Evolutionary conservation across 2,888 invertebrate species (phyloP).

Genomic region (Nymphalis polychloros): DNA sequence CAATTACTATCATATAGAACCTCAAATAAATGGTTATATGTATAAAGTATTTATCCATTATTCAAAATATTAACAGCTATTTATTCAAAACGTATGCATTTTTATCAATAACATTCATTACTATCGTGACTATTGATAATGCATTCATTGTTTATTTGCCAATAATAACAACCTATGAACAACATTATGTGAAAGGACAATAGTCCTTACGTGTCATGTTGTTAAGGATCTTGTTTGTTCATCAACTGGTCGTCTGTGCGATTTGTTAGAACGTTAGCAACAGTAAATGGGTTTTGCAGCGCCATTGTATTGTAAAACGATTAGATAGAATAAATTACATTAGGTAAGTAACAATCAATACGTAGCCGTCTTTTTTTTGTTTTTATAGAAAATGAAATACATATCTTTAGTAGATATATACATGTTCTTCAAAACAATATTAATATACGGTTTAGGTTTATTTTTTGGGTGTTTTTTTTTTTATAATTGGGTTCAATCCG

Average conservation of each 20-base stretch:
- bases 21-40: too few relatives aligned
- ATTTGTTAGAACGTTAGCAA: slow-evolving; percentile 10
- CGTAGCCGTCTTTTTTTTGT: slow-evolving; percentile 10
- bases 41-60: too few relatives aligned
- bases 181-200: neutral
- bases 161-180: neutral
- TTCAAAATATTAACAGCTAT: neutral
- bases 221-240: slow-evolving; percentile 5
- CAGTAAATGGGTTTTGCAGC: slow-evolving; percentile 11
- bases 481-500: neutral
- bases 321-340: slow-evolving; percentile 23
- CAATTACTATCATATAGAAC: too few relatives aligned
- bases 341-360: slow-evolving; percentile 15
- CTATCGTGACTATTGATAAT: slow-evolving; percentile 57
- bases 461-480: neutral
- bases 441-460: neutral
- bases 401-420: neutral
- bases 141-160: slow-evolving; percentile 47
- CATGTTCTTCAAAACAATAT: neutral
- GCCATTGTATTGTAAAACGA: slow-evolving; percentile 24
- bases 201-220: neutral
- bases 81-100: slow-evolving; percentile 1
- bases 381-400: neutral
- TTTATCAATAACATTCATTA: neutral
- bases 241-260: neutral